These are phyloP conservation scores for Knipowitschia caucasica DNA, from an alignment of 2,797 vertebrate genomes.

Conservation along the genomic window DNA sequence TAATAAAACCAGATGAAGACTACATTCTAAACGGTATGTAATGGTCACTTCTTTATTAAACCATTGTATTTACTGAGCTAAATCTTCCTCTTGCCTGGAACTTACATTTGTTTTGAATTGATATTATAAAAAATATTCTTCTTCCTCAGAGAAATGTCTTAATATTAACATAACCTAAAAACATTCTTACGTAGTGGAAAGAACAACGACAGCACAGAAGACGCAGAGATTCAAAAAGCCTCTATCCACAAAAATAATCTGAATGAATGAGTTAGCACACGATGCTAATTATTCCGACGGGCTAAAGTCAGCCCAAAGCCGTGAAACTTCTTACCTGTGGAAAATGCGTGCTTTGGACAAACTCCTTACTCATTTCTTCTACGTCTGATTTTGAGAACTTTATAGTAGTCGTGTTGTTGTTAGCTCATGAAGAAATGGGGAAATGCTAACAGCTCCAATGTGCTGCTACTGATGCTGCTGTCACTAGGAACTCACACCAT, in stretches of 20 bases:
- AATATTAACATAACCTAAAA: too few relatives aligned
- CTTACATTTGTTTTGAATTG: too few relatives aligned
- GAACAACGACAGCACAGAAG: too few relatives aligned
- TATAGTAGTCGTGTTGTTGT: rapidly evolving
- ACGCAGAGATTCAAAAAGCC: too few relatives aligned
- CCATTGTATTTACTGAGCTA: too few relatives aligned
- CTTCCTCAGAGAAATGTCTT: too few relatives aligned
- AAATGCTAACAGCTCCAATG: background rate
- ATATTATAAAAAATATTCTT: too few relatives aligned
- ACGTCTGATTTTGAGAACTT: background rate
- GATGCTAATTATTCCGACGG: background rate
- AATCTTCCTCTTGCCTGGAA: too few relatives aligned
- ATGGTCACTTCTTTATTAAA: too few relatives aligned
- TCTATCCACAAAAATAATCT: background rate
- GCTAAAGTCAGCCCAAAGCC: background rate
- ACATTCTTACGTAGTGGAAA: too few relatives aligned
- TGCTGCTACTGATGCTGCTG: background rate
- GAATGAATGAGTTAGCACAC: background rate
- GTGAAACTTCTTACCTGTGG: background rate
- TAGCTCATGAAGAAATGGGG: rapidly evolving
- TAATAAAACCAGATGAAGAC: too few relatives aligned
- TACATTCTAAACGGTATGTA: too few relatives aligned
- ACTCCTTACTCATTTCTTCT: background rate
- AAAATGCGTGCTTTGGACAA: background rate
- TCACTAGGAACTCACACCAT: background rate